phyloP scores from a whole-genome alignment of 2,113 vertebrate species.

The Chrysochloris asiatica region DNA sequence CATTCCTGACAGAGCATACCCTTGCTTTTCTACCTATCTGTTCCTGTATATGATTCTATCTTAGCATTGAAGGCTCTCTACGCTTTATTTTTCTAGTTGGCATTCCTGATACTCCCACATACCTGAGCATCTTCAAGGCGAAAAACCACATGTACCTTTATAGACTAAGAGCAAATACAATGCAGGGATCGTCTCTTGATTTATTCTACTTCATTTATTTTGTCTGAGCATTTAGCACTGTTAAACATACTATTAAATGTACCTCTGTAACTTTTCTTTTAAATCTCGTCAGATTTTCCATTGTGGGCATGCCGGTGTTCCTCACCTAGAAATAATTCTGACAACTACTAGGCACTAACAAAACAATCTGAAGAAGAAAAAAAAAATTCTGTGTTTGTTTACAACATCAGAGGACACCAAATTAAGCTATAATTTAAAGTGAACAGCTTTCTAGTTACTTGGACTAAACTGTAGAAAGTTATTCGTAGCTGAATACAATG shows the following conservation, averaged over 20 bases:
- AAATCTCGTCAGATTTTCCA: background rate
- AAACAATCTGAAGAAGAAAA: background rate
- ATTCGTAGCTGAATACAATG: too few relatives aligned
- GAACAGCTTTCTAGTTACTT: background rate
- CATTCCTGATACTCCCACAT: background rate
- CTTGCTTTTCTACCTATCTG: fast-evolving
- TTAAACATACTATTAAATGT: background rate
- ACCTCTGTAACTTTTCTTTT: background rate
- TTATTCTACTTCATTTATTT: background rate
- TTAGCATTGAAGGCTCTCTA: background rate
- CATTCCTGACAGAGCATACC: background rate
- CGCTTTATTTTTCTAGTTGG: background rate
- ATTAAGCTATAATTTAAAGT: background rate
- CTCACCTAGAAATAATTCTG: background rate
- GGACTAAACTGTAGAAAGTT: background rate
- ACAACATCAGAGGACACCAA: background rate
- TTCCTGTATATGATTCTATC: background rate
- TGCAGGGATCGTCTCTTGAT: background rate
- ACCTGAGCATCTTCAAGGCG: background rate
- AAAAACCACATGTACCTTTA: background rate
- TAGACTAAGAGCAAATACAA: background rate
- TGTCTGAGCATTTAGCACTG: background rate
- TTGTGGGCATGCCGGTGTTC: background rate
- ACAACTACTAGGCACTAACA: background rate
- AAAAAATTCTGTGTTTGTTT: background rate